Evolutionary conservation across 2,888 invertebrate species (phyloP), one percentile per base, ranked within the genome.

Genomic region (Brenthis daphne): DNA sequence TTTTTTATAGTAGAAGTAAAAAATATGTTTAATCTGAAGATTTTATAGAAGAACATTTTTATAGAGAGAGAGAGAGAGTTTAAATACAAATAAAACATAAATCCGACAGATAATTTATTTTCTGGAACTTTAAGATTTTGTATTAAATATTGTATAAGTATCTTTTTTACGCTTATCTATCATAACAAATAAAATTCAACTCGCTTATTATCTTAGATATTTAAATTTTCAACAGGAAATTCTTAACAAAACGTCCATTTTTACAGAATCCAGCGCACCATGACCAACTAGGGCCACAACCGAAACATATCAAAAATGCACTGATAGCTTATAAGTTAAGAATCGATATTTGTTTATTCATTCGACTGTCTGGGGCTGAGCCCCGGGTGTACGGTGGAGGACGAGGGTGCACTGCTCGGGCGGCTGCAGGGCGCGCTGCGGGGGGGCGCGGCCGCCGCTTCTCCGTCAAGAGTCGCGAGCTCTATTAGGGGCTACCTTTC

Each of bases 401-500:
- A 93, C 83, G 89, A 87, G 71, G 85, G 85, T 77, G 94, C 94
- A 85, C 94, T 95, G 94, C 92, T 95, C 85, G 94, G 94, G 86
- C 94, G 94, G 91, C 92, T 95, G 87, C 94, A 94, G 85, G 94
- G 94, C 84, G 94, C 94, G 90, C 94, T 95, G 89, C 94, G 95
- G 79, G 95, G 95, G 87, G 94, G 95, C 85, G 95, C 94, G 81
- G 94, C 94, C 84, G 95, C 94, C 84, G 94, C 94, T 87, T 95
- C 95, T 85, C 95, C 95, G 79, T 94, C 95, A 86, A 94, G 95
- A 80, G 95, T 96, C 83, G 96, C 96, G 85, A 94, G 93, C 90
- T 95, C 95, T 90, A 94, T 96, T 88, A 94, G 94, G 85, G 96
- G 96, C 81, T 96, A 94, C 93, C 94, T 96, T 79, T 92, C 94